Evolutionary conservation across 2,797 vertebrate species (phyloP).

Genomic region (Chaunax sp.): DNA sequence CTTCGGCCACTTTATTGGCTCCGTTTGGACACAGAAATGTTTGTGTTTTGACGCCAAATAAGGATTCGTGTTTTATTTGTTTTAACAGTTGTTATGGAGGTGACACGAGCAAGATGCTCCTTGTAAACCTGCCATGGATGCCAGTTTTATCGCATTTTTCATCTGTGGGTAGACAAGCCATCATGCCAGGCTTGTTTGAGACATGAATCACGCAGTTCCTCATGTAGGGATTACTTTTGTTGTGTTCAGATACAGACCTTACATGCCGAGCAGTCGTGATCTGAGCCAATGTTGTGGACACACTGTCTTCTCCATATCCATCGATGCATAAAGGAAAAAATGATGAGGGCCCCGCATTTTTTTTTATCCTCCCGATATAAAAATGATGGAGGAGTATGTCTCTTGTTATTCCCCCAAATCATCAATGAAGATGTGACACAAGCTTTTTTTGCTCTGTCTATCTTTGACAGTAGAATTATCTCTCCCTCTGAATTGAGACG

Average conservation of each 20-base stretch:
- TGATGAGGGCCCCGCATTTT: not conserved
- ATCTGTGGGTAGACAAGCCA: no score
- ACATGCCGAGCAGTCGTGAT: not conserved
- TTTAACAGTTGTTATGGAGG: not conserved
- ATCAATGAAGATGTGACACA: no score
- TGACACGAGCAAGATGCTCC: not conserved
- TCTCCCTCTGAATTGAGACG: slow-evolving; percentile 10
- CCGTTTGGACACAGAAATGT: not conserved
- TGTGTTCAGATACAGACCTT: not conserved
- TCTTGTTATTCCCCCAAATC: no score
- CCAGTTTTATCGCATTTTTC: no score
- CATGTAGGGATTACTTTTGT: not conserved
- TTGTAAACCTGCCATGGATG: no score
- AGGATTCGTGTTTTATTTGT: not conserved
- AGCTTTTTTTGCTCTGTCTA: not conserved
- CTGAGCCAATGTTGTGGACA: not conserved
- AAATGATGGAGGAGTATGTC: no score
- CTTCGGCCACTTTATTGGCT: not conserved
- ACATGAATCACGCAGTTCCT: not conserved
- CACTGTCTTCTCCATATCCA: not conserved
- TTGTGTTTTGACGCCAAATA: not conserved
- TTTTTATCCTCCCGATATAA: no score
- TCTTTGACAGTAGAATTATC: slow-evolving; percentile 1
- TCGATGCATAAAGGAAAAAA: not conserved
- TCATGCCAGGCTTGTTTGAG: not conserved